Evolutionary conservation across 2,113 vertebrate genomes (phyloP).

Genomic region (Arenaria interpres): DNA sequence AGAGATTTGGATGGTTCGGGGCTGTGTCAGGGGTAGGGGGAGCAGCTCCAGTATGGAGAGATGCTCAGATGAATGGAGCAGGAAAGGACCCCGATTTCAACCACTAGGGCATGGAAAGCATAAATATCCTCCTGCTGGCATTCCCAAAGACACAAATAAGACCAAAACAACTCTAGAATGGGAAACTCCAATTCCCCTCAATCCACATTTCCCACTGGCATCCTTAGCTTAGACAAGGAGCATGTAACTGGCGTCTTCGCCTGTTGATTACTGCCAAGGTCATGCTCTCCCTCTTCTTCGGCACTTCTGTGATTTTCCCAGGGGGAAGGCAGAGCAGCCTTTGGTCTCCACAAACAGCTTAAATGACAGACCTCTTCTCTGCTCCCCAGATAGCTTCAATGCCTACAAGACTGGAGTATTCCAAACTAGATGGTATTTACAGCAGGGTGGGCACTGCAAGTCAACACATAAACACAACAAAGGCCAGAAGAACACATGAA

Average conservation of each 20-base stretch:
- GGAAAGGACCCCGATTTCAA: background rate
- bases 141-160: background rate
- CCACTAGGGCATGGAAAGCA: background rate
- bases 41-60: background rate
- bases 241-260: constrained; percentile 9
- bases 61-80: background rate
- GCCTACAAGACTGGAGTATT: background rate
- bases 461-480: background rate
- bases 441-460: background rate
- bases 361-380: background rate
- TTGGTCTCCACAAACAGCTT: background rate
- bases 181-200: background rate
- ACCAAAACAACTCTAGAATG: background rate
- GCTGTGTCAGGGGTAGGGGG: background rate
- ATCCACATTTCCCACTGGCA: constrained; percentile 14
- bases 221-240: background rate
- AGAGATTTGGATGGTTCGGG: constrained; percentile 11
- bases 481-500: background rate
- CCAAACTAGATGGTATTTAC: background rate
- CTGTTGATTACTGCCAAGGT: constrained; percentile 2
- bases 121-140: background rate
- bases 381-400: background rate
- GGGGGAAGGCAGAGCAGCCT: background rate
- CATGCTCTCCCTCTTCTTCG: constrained; percentile 15
- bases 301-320: constrained; percentile 6